Evolutionary conservation across 2,113 vertebrate species (phyloP), one percentile per base, ranked within the genome.

Genomic region (Electrona antarctica): DNA sequence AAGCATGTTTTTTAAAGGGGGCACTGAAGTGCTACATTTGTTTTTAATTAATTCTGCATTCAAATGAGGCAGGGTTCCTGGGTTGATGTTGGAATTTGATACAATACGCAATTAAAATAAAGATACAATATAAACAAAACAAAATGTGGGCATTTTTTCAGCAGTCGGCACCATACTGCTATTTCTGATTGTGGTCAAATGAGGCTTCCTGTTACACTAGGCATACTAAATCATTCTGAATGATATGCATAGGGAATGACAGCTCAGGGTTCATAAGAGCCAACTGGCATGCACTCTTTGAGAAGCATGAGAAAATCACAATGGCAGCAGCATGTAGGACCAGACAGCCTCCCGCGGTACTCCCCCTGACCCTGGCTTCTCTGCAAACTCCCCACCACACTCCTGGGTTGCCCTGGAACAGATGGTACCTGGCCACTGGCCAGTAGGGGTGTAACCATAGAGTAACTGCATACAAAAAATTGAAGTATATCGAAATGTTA

Each of bases 261-360:
- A 72, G 79, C 48, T 73, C 9, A 12, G 62, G 66, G 51, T 72
- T 81, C 64, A 65, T 9, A 64, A 21, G 69, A 71, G 72, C n/a
- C 7, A 74, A 68, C 57, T 72, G 64, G 57, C 70, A 21, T 21
- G 21, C 21, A 50, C 51, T 59, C 60, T 71, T 59, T 60, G 46
- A 73, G 75, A 75, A 50, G 57, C 67, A 65, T 69, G 45, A 74
- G 58, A 69, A 74, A 82, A 79, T 78, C 51, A 52, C 60, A 86
- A 57, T 75, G 77, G 79, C 74, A 75, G 60, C 21, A 14, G 52
- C 28, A 12, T 52, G 64, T 29, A 52, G 64, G 28, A 11, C 6
- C 28, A 33, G 64, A 46, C 60, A 15, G 61, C 7, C 57, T 61
- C 51, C 60, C 64, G 61, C 2, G 33, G 33, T 84, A 74, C 70